Conservation (phyloP, 2,888 invertebrate genomes). For the Amphipyra tragopoginis region DNA sequence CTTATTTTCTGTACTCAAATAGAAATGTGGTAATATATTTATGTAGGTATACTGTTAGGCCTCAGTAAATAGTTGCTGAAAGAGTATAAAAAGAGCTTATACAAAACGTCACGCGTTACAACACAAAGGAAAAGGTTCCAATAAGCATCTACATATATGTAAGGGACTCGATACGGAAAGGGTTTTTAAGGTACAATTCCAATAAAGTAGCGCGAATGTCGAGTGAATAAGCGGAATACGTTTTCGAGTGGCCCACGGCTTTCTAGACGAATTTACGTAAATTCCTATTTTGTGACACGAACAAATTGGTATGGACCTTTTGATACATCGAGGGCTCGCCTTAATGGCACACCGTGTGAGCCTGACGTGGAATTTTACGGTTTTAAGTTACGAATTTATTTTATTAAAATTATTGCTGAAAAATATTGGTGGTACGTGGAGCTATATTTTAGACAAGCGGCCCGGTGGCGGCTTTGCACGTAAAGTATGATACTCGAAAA, state of each 20-base stretch:
- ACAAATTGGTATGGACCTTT: constrained; percentile 78
- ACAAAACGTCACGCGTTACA: constrained; percentile 74
- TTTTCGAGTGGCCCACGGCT: constrained; percentile 68
- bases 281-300: constrained; percentile 78
- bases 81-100: constrained; percentile 71
- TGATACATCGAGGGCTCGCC: constrained; percentile 58
- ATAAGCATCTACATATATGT: constrained; percentile 77
- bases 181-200: constrained; percentile 83
- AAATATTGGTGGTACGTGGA: constrained; percentile 41
- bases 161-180: constrained; percentile 72
- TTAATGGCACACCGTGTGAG: constrained; percentile 46
- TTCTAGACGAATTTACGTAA: constrained; percentile 78
- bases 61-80: constrained; percentile 69
- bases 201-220: constrained; percentile 77
- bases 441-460: constrained; percentile 13
- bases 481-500: constrained; percentile 26
- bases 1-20: constrained; percentile 56
- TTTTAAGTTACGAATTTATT: constrained; percentile 45
- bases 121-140: constrained; percentile 77
- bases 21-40: constrained; percentile 62
- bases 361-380: constrained; percentile 41
- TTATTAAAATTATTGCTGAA: constrained; percentile 43
- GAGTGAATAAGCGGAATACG: constrained; percentile 75
- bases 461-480: constrained; percentile 15
- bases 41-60: constrained; percentile 60